These are phyloP conservation scores for Adelges cooleyi DNA, from an alignment of 1,140 invertebrate genomes.

Conservation along the genomic window DNA sequence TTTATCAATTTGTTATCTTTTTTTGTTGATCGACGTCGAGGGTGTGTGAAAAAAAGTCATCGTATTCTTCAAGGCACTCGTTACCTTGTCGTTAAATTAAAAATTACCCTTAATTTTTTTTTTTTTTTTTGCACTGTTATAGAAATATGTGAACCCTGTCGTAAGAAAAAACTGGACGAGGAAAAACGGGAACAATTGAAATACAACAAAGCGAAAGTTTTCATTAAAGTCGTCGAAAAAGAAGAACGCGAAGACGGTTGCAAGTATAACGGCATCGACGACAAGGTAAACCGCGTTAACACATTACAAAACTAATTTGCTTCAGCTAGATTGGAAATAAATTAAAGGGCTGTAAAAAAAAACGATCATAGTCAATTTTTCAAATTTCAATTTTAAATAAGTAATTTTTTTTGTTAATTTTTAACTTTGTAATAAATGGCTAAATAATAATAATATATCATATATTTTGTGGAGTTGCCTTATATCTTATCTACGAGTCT, in stretches of 20 bases:
- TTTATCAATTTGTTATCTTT: not conserved
- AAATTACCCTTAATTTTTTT: slow-evolving; percentile 2
- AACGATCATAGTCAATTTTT: no score
- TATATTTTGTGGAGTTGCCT: no score
- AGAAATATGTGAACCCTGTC: slow-evolving; percentile 20
- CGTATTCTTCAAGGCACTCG: slow-evolving; percentile 1
- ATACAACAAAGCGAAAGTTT: slow-evolving; percentile 19
- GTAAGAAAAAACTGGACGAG: slow-evolving; percentile 4
- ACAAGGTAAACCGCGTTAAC: slow-evolving; percentile 24
- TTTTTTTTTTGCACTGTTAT: slow-evolving; percentile 6
- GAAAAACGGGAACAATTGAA: slow-evolving; percentile 14
- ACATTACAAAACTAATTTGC: no score
- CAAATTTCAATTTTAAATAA: no score
- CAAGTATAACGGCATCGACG: not conserved
- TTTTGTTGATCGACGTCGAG: not conserved
- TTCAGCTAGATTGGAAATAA: no score
- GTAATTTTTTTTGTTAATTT: no score
- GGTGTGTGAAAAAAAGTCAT: slow-evolving; percentile 9
- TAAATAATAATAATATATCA: no score
- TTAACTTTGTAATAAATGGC: no score
- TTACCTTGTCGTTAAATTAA: slow-evolving; percentile 15
- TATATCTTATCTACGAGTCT: no score
- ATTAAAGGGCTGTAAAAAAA: no score
- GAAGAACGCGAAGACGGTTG: not conserved
- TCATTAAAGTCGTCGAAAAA: slow-evolving; percentile 22